Base-by-base conservation (phyloP, 2,797 vertebrate genomes). In the Sebastes trivittatus region DNA sequence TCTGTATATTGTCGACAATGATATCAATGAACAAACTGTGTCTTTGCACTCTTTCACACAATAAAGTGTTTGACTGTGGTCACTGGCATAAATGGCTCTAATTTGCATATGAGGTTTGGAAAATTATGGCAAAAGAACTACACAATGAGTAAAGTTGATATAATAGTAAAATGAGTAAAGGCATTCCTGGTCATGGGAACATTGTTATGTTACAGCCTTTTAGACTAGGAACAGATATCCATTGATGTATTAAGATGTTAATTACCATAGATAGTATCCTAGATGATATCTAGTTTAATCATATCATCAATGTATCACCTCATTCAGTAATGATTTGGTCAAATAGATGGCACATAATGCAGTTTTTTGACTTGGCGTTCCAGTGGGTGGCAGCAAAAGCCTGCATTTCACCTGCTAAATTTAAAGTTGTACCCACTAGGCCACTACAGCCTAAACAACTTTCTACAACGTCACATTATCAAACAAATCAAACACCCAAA, bases 1-100 rank as follows among this genome's bases (percentile, higher is more conserved):
- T 49, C 36, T 77, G 34, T 64, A 13, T 20, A 20, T 20, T 65
- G 61, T 55, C 42, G 7, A 75, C 5, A 64, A 4, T 72, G 25
- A 36, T 55, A 6, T 77, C 63, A 2, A 10, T 78, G 34, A 69
- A 75, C n/a, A 62, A 64, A 30, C 58, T 80, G 60, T 32, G 32
- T 74, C 72, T 80, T 86, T 90, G 32, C 81, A 75, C 64, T 23
- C n/a, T 80, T 86, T 80, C 73, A 56, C 78, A 76, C 60, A 90
- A 91, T 90, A 89, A 90, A 90, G 7, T 16, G 10, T 75, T 77
- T 46, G 29, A 58, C n/a, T 76, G 22, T 72, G 52, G 11, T 38
- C 58, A 56, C 1, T 59, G 11, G 16, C 6, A 32, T 8, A 1
- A 20, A 23, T 46, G 29, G 11, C 4, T 73, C 54, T 22, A 4